Percentiles rank a stretch among this genome's conserved stretches.
These are phyloP conservation scores for Pelodiscus sinensis DNA, from an alignment of 2,113 vertebrate species.

Conservation along the genomic window DNA sequence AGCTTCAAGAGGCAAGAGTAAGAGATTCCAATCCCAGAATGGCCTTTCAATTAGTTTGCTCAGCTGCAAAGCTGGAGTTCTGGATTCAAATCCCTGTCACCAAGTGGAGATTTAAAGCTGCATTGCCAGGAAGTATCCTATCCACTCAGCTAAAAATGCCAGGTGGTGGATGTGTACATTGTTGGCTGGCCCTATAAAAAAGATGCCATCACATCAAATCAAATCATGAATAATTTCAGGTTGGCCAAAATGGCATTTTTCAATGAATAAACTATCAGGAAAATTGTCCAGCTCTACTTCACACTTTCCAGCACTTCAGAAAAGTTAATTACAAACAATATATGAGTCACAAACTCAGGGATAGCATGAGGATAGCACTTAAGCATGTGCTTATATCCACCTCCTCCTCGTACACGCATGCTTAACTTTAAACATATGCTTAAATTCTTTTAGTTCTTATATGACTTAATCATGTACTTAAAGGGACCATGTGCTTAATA, in stretches of 20 bases:
- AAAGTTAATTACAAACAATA: not conserved
- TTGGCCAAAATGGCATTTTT: not conserved
- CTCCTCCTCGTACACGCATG: not conserved
- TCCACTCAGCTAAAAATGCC: not conserved
- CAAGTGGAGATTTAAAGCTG: not conserved
- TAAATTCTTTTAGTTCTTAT: not conserved
- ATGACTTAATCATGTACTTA: not conserved
- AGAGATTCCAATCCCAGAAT: not conserved
- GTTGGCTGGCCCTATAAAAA: not conserved
- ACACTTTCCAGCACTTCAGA: not conserved
- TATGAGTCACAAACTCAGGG: not conserved
- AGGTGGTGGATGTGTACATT: not conserved
- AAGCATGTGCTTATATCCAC: not conserved
- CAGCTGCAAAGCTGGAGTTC: not conserved
- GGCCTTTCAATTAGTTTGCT: not conserved
- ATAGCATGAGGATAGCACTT: not conserved
- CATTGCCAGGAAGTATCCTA: not conserved
- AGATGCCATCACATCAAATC: not conserved
- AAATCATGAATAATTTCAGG: not conserved
- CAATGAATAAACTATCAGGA: not conserved
- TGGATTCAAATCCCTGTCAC: not conserved
- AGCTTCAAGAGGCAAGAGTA: not conserved
- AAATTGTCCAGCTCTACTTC: not conserved
- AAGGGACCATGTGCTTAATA: not conserved
- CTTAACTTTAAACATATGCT: not conserved